Evolutionary conservation across 2,113 vertebrate species (phyloP).

Genomic region (Lasiurus borealis): DNA sequence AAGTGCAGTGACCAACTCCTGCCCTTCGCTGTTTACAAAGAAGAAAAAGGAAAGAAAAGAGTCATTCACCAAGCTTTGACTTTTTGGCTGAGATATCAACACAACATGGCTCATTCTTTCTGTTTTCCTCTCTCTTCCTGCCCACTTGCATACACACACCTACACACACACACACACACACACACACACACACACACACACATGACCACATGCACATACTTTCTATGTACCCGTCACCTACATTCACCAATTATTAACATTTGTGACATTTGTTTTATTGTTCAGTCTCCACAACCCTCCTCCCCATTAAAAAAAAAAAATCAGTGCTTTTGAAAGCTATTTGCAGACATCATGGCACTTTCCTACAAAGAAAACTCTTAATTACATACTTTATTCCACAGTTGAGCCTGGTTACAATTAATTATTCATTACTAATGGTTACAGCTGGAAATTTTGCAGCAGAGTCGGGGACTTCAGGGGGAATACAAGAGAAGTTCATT

Average conservation of each 20-base stretch:
- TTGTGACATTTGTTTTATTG: background rate
- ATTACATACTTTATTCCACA: conserved; percentile 19
- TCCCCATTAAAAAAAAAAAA: background rate
- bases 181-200: background rate
- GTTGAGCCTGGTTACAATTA: background rate
- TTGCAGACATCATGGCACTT: background rate
- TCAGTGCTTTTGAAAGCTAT: background rate
- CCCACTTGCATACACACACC: background rate
- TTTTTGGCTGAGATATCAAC: background rate
- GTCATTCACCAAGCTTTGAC: background rate
- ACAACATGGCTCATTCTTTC: background rate
- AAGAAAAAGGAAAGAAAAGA: conserved; percentile 10
- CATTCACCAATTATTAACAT: background rate
- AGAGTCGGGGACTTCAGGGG: background rate
- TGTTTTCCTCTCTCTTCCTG: background rate
- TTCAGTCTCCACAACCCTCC: background rate
- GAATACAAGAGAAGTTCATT: conserved; percentile 34
- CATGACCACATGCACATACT: background rate
- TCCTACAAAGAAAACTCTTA: conserved; percentile 15
- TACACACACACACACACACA: background rate
- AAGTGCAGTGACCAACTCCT: background rate
- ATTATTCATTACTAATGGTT: background rate
- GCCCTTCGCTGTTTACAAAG: background rate
- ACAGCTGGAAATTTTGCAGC: background rate
- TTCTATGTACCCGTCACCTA: background rate